phyloP scores from a whole-genome alignment of 2,888 invertebrate genomes.

The Eupithecia insigniata region DNA sequence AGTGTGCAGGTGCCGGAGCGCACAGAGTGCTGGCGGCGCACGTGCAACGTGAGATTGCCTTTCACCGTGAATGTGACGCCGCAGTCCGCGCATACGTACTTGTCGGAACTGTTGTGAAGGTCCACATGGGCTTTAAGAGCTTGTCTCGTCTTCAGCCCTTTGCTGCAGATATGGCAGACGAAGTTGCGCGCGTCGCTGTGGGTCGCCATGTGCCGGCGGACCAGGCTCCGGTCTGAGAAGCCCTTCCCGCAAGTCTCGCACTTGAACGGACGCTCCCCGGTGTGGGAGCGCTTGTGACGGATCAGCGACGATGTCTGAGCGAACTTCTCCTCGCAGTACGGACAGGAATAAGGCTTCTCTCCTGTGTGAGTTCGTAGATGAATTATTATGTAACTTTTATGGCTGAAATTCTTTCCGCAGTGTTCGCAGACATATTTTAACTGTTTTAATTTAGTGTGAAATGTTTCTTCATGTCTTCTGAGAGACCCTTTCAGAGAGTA shows the following conservation, averaged over 20 bases:
- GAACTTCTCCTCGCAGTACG: conserved; percentile 67
- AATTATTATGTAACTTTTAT: conserved; percentile 70
- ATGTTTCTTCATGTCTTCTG: conserved; percentile 65
- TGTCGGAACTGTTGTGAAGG: conserved; percentile 71
- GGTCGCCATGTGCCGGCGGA: conserved; percentile 69
- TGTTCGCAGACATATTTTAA: conserved; percentile 71
- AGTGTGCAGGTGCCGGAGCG: conserved; percentile 81
- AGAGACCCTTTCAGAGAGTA: conserved; percentile 69
- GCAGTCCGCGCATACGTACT: conserved; percentile 74
- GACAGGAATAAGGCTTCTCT: conserved; percentile 71
- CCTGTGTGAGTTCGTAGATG: conserved; percentile 75
- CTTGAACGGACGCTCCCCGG: conserved; percentile 73
- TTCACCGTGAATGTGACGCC: conserved; percentile 81
- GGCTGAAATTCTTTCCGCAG: conserved; percentile 73
- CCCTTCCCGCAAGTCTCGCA: conserved; percentile 70
- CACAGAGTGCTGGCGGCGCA: conserved; percentile 82
- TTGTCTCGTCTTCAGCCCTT: conserved; percentile 78
- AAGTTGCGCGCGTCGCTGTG: conserved; percentile 81
- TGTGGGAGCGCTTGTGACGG: conserved; percentile 73
- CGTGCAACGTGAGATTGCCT: conserved; percentile 82
- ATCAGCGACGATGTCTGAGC: conserved; percentile 72
- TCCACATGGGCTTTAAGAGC: conserved; percentile 80
- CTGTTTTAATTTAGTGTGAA: conserved; percentile 50
- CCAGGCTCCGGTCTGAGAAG: conserved; percentile 66
- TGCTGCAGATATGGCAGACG: conserved; percentile 81